Evolutionary conservation across 2,888 invertebrate species (phyloP).

Genomic region (Helobdella robusta): DNA sequence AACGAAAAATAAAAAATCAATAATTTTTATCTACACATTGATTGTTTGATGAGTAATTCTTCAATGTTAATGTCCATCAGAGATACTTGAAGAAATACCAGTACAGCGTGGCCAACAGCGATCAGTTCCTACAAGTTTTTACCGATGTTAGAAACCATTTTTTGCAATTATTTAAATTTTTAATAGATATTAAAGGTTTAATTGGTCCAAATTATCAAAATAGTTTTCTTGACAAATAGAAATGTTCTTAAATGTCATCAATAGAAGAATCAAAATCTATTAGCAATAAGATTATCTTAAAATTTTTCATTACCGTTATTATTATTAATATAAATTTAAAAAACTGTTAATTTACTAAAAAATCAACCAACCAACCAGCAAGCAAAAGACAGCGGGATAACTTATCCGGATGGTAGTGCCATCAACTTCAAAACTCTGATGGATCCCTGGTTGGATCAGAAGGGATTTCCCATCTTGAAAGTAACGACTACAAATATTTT

Average conservation of each 20-base stretch:
- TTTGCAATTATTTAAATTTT: not conserved
- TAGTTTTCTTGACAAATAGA: no score
- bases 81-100: slow-evolving; percentile 5
- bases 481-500: no score
- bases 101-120: slow-evolving; percentile 9
- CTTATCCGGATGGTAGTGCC: slow-evolving; percentile 25
- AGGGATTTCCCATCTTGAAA: slow-evolving; percentile 28
- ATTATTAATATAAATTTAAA: not conserved
- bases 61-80: not conserved
- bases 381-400: slow-evolving; percentile 27
- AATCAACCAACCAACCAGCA: no score
- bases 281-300: no score
- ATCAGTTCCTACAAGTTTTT: slow-evolving; percentile 13
- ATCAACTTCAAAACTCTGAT: slow-evolving; percentile 27
- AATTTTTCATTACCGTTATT: no score
- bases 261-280: not conserved
- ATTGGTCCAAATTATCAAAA: not conserved
- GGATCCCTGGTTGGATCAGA: slow-evolving; percentile 32
- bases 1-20: not conserved
- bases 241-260: not conserved
- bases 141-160: slow-evolving; percentile 6
- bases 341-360: no score
- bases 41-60: not conserved
- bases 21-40: not conserved
- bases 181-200: not conserved